Conservation (phyloP, 2,797 vertebrate genomes). For the Xenopus petersii region DNA sequence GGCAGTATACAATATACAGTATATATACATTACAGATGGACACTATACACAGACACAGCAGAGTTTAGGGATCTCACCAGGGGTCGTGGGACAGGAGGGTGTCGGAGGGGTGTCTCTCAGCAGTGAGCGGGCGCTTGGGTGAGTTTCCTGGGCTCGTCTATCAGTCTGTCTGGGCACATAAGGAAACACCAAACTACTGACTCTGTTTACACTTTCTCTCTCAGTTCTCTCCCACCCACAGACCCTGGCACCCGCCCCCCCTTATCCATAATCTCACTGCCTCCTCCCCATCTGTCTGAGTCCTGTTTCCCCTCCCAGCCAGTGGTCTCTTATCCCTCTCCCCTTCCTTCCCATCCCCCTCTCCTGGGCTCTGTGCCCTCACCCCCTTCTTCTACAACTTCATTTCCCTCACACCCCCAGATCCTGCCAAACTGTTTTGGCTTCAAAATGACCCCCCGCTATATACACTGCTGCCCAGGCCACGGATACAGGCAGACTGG, state of each 20-base stretch:
- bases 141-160: slow-evolving; percentile 13
- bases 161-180: slow-evolving; percentile 8
- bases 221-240: background rate
- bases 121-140: slow-evolving; percentile 2
- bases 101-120: background rate
- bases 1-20: too few species aligned
- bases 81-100: background rate
- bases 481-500: too few species aligned
- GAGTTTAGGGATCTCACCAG: slow-evolving; percentile 6
- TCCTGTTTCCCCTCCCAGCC: background rate
- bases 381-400: background rate
- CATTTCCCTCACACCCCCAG: too few species aligned
- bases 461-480: too few species aligned
- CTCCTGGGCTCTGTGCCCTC: background rate
- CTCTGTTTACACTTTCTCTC: slow-evolving; percentile 36
- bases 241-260: background rate
- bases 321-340: background rate
- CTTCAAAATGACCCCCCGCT: too few species aligned
- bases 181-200: slow-evolving; percentile 8
- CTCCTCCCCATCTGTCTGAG: background rate
- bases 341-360: background rate
- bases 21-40: too few species aligned
- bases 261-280: background rate
- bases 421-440: too few species aligned
- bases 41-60: too few species aligned